Base-by-base conservation (phyloP, 2,113 vertebrate genomes). In the Dolichotis patagonum region DNA sequence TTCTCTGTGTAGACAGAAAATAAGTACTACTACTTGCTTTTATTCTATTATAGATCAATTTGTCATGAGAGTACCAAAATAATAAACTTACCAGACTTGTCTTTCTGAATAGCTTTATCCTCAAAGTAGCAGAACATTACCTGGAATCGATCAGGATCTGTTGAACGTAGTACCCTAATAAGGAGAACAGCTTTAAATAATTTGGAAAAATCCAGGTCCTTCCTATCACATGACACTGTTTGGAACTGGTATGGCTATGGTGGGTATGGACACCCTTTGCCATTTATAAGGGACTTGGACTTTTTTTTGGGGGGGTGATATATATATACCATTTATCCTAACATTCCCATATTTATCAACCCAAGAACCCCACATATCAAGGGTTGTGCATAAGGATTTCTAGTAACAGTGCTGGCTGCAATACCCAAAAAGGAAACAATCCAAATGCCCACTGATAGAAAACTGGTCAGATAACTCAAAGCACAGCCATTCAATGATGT, bases 91-190 rank as follows among this genome's bases (percentile, higher is more conserved):
- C 99, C 99, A 60, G 99, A 99, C 97, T 99, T 99, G 98, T 99
- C 99, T 97, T 99, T 99, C 92, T 99, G 99, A 98, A 99, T 99
- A 85, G 99, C 99, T 98, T 99, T 99, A 98, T 99, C 99, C 96
- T 99, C 99, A 97, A 99, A 99, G 97, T 99, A 99, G 96, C 99
- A 99, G 98, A 99, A 99, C 99, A 99, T 99, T 71, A 99, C 99
- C 97, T 99, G 99, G 98, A 99, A 99, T 86, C 99, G 98, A 98
- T 99, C 99, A 19, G 99, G 98, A 96, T 99, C 99, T 46, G 99
- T 99, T 30, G 99, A 99, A 88, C 99, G 99, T 69, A 99, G 98
- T 86, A 99, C 99, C 98, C 99, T 99, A 96, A 49, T 0, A 49
- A 90, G 12, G 12, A 95, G 24, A 97, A 75, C 8, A 85, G 67